Percentiles rank a stretch among this genome's conserved stretches.
These are phyloP conservation scores for Montipora efflorescens DNA, from an alignment of 64 coral and sea anemone species.

Conservation along the genomic window DNA sequence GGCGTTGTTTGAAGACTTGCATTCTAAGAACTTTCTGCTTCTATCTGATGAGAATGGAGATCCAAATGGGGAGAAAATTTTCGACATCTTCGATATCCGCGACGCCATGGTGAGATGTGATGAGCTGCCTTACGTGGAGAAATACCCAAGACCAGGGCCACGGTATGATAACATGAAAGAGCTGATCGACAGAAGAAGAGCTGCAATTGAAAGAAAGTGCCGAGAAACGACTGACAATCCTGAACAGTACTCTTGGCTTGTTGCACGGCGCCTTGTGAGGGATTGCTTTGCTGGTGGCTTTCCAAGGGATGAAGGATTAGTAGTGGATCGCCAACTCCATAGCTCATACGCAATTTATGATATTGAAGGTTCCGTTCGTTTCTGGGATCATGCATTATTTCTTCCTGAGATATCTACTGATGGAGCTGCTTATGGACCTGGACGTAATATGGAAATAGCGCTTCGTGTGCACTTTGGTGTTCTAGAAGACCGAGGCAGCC, in stretches of 20 bases:
- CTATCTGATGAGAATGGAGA: too few species aligned
- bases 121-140: background rate
- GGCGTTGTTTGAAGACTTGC: too few species aligned
- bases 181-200: background rate
- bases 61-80: background rate
- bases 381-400: too few species aligned
- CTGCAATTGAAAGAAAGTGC: background rate
- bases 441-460: too few species aligned
- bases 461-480: too few species aligned
- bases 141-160: background rate
- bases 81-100: background rate
- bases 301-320: background rate
- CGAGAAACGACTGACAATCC: background rate
- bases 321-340: background rate
- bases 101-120: background rate
- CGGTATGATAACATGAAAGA: background rate
- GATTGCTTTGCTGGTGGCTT: conserved; percentile 26
- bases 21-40: too few species aligned
- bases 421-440: too few species aligned
- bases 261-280: background rate
- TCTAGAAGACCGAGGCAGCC: too few species aligned
- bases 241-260: background rate
- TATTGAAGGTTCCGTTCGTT: background rate
- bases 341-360: background rate
- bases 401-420: too few species aligned